Evolutionary conservation across 1,140 invertebrate genomes (phyloP).

Genomic region (Drosophila nigromelanica): DNA sequence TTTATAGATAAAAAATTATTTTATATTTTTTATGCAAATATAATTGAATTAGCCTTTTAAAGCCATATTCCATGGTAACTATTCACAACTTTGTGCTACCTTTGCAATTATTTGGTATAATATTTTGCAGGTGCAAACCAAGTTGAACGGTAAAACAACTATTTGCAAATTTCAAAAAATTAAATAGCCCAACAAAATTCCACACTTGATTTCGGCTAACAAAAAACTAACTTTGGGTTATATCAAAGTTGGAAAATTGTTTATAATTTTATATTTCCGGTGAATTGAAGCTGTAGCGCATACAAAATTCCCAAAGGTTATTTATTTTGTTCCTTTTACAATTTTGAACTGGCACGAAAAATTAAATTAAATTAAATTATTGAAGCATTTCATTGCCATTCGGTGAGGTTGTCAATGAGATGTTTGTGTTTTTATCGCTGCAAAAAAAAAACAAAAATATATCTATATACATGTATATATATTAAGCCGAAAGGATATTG

Average conservation of each 20-base stretch:
- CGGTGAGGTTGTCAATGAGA: constrained; percentile 32
- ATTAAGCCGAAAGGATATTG: constrained; percentile 68
- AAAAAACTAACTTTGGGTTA: constrained; percentile 8
- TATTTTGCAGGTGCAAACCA: neutral
- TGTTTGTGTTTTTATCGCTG: constrained; percentile 59
- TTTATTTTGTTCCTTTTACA: neutral
- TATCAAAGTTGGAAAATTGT: constrained; percentile 9
- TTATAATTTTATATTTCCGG: constrained; percentile 28
- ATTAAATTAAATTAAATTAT: constrained; percentile 72
- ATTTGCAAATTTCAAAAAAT: neutral
- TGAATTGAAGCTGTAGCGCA: constrained; percentile 33
- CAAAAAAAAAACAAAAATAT: constrained; percentile 2
- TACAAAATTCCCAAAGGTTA: constrained; percentile 34
- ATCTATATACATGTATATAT: constrained; percentile 41
- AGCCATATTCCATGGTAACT: neutral
- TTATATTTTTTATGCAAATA: too few species aligned
- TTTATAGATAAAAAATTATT: too few species aligned
- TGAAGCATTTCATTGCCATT: constrained; percentile 67
- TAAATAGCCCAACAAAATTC: neutral
- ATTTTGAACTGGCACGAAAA: constrained; percentile 41
- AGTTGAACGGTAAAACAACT: neutral
- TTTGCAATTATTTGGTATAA: neutral
- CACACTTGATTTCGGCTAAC: neutral
- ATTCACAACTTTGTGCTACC: neutral
- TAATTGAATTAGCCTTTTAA: too few species aligned